Percentiles rank a stretch among this genome's conserved stretches.
phyloP scores from a whole-genome alignment of 35 echinoderm and acorn worm genomes.

The Nesometra sesokonis region DNA sequence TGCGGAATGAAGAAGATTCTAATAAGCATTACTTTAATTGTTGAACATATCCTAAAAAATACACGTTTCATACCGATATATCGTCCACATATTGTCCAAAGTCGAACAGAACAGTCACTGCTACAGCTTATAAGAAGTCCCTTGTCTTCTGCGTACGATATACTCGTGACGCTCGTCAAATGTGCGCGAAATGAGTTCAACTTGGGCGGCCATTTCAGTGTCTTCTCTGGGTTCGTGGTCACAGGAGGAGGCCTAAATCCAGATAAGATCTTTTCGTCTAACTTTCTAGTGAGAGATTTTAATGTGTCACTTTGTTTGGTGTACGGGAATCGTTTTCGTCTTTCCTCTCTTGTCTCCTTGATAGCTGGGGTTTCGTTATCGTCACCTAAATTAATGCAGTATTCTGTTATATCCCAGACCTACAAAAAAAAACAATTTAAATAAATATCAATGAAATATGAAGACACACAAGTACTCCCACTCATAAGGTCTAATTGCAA shows the following conservation, averaged over 20 bases:
- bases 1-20: no score
- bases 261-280: constrained; percentile 39
- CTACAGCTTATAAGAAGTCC: constrained; percentile 64
- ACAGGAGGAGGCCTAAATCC: constrained; percentile 22
- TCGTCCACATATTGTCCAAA: constrained; percentile 92
- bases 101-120: constrained; percentile 65
- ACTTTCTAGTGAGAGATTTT: constrained; percentile 15
- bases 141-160: constrained; percentile 86
- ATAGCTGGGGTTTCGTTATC: background rate
- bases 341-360: background rate
- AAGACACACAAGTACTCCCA: no score
- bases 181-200: constrained; percentile 88
- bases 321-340: constrained; percentile 34
- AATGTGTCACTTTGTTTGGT: constrained; percentile 40
- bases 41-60: no score
- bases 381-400: constrained; percentile 45
- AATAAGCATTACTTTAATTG: no score
- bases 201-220: constrained; percentile 54
- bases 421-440: background rate
- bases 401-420: constrained; percentile 94
- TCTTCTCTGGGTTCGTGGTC: constrained; percentile 62
- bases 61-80: constrained; percentile 68
- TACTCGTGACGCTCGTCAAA: constrained; percentile 42
- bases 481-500: no score
- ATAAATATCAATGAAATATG: background rate